These are phyloP conservation scores for Muntiacus muntjak DNA, from an alignment of 2,113 vertebrate species.

Conservation along the genomic window DNA sequence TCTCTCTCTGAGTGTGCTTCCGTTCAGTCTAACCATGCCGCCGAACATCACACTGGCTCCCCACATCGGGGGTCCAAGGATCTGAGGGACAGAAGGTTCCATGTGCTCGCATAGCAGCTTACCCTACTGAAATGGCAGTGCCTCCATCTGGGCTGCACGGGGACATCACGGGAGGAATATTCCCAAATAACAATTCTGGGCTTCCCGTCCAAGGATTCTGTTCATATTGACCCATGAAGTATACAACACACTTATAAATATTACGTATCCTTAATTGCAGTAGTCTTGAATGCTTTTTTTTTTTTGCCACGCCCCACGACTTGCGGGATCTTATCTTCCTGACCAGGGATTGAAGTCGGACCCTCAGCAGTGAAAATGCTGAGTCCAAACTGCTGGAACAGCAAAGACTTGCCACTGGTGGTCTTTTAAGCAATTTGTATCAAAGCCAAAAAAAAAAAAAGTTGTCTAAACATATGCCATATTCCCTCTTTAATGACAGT, in stretches of 20 bases:
- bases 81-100: not conserved
- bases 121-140: not conserved
- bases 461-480: not conserved
- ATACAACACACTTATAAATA: not conserved
- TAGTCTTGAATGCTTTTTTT: not conserved
- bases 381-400: not conserved
- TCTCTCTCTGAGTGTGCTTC: not conserved
- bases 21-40: not conserved
- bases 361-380: not conserved
- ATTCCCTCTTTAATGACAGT: not conserved
- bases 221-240: not conserved
- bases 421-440: not conserved
- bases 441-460: not conserved
- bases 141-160: not conserved
- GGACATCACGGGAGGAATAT: not conserved
- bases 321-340: not conserved
- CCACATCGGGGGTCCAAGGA: accelerated
- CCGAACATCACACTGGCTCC: not conserved
- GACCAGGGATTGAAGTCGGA: not conserved
- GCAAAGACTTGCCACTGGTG: not conserved
- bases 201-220: not conserved
- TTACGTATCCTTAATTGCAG: not conserved
- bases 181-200: not conserved
- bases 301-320: accelerated
- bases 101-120: not conserved